These are phyloP conservation scores for Gallinago nigripennis DNA, from an alignment of 2,797 vertebrate species.

Conservation along the genomic window DNA sequence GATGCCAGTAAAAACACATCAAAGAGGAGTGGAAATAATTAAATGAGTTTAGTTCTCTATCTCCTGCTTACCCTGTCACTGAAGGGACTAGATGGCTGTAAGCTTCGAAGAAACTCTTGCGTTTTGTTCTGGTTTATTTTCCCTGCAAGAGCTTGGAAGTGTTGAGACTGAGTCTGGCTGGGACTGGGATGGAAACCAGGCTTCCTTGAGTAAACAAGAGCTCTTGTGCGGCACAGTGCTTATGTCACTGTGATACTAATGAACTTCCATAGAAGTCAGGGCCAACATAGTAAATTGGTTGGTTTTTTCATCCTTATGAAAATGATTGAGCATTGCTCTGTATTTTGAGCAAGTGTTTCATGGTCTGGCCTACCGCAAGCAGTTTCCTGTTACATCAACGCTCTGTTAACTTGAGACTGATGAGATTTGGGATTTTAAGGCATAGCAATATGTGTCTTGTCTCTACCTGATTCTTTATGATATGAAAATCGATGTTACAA, in stretches of 20 bases:
- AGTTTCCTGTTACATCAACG: rapidly evolving
- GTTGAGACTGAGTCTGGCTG: not conserved
- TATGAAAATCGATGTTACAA: not conserved
- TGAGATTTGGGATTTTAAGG: not conserved
- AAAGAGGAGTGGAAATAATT: not conserved
- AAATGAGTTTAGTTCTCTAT: not conserved
- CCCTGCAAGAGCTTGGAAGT: not conserved
- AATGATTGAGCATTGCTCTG: not conserved
- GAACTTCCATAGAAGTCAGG: not conserved
- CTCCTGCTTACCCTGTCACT: not conserved
- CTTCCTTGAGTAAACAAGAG: not conserved
- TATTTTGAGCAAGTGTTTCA: not conserved
- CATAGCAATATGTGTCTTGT: not conserved
- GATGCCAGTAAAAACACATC: not conserved
- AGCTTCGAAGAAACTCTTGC: not conserved
- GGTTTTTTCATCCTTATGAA: not conserved
- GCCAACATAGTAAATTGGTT: not conserved
- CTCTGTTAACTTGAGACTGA: not conserved
- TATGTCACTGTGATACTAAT: not conserved
- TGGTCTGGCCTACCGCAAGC: not conserved
- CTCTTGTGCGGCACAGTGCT: not conserved
- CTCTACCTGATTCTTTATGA: not conserved
- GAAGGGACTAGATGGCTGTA: not conserved
- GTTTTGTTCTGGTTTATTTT: not conserved
- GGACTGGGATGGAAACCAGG: not conserved